Conservation (phyloP, 2,888 invertebrate genomes). For the Pandemis corylana region DNA sequence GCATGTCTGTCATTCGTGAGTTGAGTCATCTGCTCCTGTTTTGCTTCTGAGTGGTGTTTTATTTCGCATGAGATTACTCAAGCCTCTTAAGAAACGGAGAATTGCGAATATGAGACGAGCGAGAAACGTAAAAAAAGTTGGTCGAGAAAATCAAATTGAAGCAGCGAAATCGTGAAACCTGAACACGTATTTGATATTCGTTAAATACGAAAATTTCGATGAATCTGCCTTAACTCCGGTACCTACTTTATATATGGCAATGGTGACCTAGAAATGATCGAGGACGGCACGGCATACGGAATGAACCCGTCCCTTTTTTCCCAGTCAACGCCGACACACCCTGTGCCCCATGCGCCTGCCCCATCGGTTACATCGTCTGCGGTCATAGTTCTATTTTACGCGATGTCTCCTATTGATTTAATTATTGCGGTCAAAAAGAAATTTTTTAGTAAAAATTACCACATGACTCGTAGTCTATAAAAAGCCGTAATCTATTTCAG, state of each 20-base stretch:
- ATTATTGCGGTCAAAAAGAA: slow-evolving; percentile 17
- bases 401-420: slow-evolving; percentile 20
- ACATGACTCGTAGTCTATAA: slow-evolving; percentile 1
- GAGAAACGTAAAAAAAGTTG: neutral
- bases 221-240: neutral
- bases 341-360: slow-evolving; percentile 44
- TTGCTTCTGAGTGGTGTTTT: slow-evolving; percentile 47
- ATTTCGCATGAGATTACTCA: slow-evolving; percentile 51
- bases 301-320: slow-evolving; percentile 55
- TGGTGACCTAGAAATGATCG: slow-evolving; percentile 54
- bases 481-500: slow-evolving; percentile 35
- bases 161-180: neutral
- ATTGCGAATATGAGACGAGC: neutral
- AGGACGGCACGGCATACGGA: slow-evolving; percentile 60
- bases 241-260: slow-evolving; percentile 42
- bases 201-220: slow-evolving; percentile 24
- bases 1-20: slow-evolving; percentile 46
- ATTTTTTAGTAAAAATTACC: neutral
- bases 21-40: slow-evolving; percentile 51
- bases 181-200: slow-evolving; percentile 18
- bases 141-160: slow-evolving; percentile 12
- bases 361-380: slow-evolving; percentile 42
- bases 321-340: slow-evolving; percentile 58
- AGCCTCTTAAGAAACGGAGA: slow-evolving; percentile 43
- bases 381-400: slow-evolving; percentile 45